These are phyloP conservation scores for Synchiropus splendidus DNA, from an alignment of 2,113 vertebrate genomes.

Conservation along the genomic window DNA sequence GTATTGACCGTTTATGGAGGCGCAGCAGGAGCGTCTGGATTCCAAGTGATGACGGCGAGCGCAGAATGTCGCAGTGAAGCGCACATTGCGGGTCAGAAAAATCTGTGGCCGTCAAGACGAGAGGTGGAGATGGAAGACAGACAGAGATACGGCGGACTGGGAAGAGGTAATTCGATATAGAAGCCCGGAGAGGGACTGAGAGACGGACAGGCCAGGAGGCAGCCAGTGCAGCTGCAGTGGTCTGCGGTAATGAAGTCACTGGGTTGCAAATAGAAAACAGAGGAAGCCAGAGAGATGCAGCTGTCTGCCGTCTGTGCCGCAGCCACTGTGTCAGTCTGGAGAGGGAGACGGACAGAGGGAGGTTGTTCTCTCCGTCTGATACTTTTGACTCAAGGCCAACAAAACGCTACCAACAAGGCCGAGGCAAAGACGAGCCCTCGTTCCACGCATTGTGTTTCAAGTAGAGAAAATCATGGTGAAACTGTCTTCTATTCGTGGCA, in stretches of 20 bases:
- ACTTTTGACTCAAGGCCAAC: constrained; percentile 45
- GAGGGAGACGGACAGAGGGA: constrained; percentile 45
- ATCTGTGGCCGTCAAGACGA: constrained; percentile 1
- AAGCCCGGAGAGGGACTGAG: constrained; percentile 24
- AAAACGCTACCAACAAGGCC: constrained; percentile 20
- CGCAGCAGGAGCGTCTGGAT: constrained; percentile 2
- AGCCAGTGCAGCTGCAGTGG: constrained; percentile 47
- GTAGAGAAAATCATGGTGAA: too few relatives aligned
- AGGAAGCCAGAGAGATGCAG: constrained; percentile 57
- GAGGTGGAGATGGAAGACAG: constrained; percentile 3
- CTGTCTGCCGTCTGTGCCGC: constrained; percentile 63
- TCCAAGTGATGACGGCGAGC: constrained; percentile 4
- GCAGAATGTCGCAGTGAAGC: background rate
- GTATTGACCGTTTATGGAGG: constrained; percentile 25
- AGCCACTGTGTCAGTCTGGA: constrained; percentile 46
- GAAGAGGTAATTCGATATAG: constrained; percentile 47
- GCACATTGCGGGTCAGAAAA: background rate
- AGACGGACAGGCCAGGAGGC: constrained; percentile 33
- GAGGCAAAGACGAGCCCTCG: constrained; percentile 9
- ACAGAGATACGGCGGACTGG: constrained; percentile 26
- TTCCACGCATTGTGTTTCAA: too few relatives aligned
- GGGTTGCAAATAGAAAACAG: constrained; percentile 60
- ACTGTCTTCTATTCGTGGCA: too few relatives aligned
- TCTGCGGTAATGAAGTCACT: constrained; percentile 66
- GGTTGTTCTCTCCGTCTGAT: constrained; percentile 53